These are phyloP conservation scores for Struthio camelus DNA, from an alignment of 2,113 vertebrate species.

Conservation along the genomic window DNA sequence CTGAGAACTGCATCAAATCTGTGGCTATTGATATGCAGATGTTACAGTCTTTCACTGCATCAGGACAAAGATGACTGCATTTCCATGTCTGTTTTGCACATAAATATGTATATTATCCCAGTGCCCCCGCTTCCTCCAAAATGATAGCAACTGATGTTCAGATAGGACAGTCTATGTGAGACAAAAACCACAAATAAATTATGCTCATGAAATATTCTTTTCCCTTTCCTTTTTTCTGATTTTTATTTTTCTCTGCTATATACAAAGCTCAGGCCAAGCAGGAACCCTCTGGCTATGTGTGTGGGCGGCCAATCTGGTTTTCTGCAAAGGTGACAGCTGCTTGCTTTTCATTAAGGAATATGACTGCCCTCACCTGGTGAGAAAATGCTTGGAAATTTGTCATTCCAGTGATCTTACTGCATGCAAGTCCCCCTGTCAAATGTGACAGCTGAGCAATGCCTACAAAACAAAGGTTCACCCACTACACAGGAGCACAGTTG, in stretches of 20 bases:
- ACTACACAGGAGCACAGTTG: neutral
- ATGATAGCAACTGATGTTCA: neutral
- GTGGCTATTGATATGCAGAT: constrained; percentile 65
- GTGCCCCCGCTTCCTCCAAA: neutral
- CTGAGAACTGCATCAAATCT: constrained; percentile 41
- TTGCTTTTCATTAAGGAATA: constrained; percentile 37
- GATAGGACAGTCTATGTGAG: neutral
- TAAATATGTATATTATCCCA: constrained; percentile 41
- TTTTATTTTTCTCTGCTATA: neutral
- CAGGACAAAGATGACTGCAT: neutral
- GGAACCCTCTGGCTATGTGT: neutral
- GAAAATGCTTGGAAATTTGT: neutral
- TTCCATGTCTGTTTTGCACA: constrained; percentile 37
- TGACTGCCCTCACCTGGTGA: constrained; percentile 68
- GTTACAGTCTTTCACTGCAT: constrained; percentile 24
- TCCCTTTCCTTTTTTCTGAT: neutral
- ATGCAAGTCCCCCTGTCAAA: neutral
- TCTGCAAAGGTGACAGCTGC: constrained; percentile 25
- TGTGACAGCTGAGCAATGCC: neutral
- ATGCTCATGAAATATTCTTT: neutral
- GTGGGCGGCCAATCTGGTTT: constrained; percentile 32
- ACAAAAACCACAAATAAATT: constrained; percentile 12
- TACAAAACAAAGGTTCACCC: neutral
- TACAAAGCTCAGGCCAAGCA: constrained; percentile 3
- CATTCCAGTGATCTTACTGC: neutral